Evolutionary conservation across 2,113 vertebrate genomes (phyloP).

Genomic region (Hippocampus comes): DNA sequence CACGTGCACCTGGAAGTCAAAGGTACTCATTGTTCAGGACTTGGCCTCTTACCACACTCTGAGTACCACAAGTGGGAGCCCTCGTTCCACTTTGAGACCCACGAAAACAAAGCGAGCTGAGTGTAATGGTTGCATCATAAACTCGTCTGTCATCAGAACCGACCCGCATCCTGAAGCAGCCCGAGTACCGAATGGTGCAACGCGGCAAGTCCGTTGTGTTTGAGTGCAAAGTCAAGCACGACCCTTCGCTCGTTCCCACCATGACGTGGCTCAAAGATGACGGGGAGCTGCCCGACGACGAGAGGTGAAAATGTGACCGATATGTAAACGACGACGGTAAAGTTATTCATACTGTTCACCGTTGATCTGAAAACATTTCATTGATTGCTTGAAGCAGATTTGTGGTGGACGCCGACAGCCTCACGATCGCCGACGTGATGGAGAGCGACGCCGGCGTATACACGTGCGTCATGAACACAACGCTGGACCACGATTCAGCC

Average conservation of each 20-base stretch:
- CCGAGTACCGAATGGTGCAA: slow-evolving; percentile 83
- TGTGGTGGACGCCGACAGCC: slow-evolving; percentile 77
- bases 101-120: neutral
- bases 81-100: neutral
- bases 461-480: slow-evolving; percentile 89
- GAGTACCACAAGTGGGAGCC: neutral
- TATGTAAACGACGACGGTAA: too few species aligned
- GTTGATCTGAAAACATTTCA: neutral
- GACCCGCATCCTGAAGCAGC: slow-evolving; percentile 88
- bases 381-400: slow-evolving; percentile 71
- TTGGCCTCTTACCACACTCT: neutral
- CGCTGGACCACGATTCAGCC: slow-evolving; percentile 88
- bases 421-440: slow-evolving; percentile 81
- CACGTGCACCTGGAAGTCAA: slow-evolving; percentile 89
- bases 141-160: slow-evolving; percentile 75
- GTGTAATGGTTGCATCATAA: neutral
- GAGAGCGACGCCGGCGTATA: slow-evolving; percentile 87
- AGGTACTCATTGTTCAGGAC: slow-evolving; percentile 75
- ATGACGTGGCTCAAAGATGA: slow-evolving; percentile 86
- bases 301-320: slow-evolving; percentile 71
- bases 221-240: slow-evolving; percentile 90
- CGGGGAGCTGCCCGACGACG: slow-evolving; percentile 81
- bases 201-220: slow-evolving; percentile 81
- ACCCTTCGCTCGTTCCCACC: slow-evolving; percentile 78
- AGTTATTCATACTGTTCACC: too few species aligned